Conservation (phyloP, 1,140 invertebrate species). For the Gonioctena quinquepunctata region DNA sequence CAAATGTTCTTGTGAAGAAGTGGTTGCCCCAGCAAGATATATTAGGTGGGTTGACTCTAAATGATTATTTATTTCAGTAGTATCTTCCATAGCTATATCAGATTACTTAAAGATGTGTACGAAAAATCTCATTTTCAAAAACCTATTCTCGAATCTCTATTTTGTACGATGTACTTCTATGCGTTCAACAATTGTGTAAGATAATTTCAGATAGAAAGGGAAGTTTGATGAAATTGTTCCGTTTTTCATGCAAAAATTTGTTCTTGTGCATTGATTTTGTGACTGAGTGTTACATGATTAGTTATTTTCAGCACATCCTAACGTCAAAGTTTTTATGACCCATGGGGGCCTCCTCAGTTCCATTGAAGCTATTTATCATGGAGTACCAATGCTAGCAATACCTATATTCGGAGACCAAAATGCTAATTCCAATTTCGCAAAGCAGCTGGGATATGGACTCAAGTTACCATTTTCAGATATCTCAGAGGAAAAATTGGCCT, state of each 20-base stretch:
- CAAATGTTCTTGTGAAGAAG: slow-evolving; percentile 26
- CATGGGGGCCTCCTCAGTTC: slow-evolving; percentile 73
- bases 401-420: slow-evolving; percentile 70
- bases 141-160: no score
- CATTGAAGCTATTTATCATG: slow-evolving; percentile 72
- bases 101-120: no score
- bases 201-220: no score
- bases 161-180: no score
- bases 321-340: slow-evolving; percentile 71
- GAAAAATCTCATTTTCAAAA: no score
- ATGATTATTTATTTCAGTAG: no score
- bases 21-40: slow-evolving; percentile 39
- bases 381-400: slow-evolving; percentile 71
- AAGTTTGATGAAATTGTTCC: no score
- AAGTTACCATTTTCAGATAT: not conserved
- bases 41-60: slow-evolving; percentile 29
- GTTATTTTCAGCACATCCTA: slow-evolving; percentile 67
- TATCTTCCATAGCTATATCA: no score
- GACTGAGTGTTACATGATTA: no score
- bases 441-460: not conserved
- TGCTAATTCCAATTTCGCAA: slow-evolving; percentile 56
- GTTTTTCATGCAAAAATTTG: no score
- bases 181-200: no score
- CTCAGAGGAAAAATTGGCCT: not conserved
- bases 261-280: no score